These are phyloP conservation scores for Falco rusticolus DNA, from an alignment of 2,797 vertebrate species.

Conservation along the genomic window DNA sequence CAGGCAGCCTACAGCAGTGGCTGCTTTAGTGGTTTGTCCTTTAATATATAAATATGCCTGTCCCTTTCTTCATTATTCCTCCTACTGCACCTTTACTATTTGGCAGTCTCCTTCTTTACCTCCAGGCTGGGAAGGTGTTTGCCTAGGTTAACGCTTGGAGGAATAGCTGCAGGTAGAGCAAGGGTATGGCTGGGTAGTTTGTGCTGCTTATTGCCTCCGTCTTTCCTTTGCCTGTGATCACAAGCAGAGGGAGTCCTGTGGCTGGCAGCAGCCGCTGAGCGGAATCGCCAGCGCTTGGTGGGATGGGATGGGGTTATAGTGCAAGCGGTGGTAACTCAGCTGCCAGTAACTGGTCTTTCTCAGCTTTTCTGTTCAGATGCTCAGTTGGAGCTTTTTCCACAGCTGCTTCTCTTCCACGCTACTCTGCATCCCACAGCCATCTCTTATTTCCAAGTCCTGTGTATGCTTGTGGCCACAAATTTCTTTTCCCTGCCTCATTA, in stretches of 20 bases:
- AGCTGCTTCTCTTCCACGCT: neutral
- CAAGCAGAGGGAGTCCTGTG: neutral
- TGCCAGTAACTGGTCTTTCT: neutral
- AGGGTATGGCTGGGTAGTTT: neutral
- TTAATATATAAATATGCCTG: neutral
- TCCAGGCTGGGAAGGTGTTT: neutral
- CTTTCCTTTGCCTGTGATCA: neutral
- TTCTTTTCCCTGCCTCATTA: neutral
- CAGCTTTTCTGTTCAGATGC: neutral
- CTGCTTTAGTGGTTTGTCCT: neutral
- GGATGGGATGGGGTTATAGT: neutral
- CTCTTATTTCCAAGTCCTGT: accelerated
- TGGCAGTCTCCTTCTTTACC: neutral
- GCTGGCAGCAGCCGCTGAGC: neutral
- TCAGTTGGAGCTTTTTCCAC: neutral
- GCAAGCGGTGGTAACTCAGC: neutral
- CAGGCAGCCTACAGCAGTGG: neutral
- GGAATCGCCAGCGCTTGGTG: accelerated
- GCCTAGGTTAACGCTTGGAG: neutral
- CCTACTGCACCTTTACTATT: neutral
- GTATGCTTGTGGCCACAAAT: accelerated
- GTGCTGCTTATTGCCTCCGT: neutral
- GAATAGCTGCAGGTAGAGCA: neutral
- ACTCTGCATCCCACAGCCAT: neutral
- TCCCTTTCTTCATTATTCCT: neutral